phyloP scores from a whole-genome alignment of 2,888 invertebrate species.

The Rotaria magnacalcarata region DNA sequence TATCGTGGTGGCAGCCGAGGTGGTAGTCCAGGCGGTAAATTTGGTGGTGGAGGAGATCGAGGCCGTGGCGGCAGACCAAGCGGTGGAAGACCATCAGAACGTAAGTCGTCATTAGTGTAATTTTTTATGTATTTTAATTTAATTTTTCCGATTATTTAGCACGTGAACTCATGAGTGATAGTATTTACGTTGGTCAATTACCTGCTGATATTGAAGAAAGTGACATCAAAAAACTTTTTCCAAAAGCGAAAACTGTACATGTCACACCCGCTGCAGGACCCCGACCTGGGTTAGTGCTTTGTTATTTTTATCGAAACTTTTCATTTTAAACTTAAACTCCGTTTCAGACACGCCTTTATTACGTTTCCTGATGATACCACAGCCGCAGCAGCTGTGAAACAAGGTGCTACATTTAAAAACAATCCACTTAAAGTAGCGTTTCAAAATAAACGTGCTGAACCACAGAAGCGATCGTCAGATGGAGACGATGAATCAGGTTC shows the following conservation, averaged over 20 bases:
- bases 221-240: constrained; percentile 21
- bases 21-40: neutral
- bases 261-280: neutral
- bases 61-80: neutral
- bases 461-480: neutral
- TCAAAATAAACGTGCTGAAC: constrained; percentile 31
- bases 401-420: constrained; percentile 28
- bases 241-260: neutral
- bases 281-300: neutral
- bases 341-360: neutral
- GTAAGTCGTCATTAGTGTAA: neutral
- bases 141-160: neutral
- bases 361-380: neutral
- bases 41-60: neutral
- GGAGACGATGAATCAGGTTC: neutral
- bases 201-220: constrained; percentile 7
- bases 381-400: constrained; percentile 33
- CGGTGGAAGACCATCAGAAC: neutral
- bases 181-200: neutral
- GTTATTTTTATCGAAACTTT: neutral
- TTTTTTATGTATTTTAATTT: neutral
- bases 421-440: neutral
- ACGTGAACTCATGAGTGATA: neutral
- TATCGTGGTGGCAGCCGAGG: neutral
- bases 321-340: neutral